Percentiles rank a stretch among this genome's conserved stretches.
These are phyloP conservation scores for Equus przewalskii DNA, from an alignment of 2,113 vertebrate species.

Conservation along the genomic window DNA sequence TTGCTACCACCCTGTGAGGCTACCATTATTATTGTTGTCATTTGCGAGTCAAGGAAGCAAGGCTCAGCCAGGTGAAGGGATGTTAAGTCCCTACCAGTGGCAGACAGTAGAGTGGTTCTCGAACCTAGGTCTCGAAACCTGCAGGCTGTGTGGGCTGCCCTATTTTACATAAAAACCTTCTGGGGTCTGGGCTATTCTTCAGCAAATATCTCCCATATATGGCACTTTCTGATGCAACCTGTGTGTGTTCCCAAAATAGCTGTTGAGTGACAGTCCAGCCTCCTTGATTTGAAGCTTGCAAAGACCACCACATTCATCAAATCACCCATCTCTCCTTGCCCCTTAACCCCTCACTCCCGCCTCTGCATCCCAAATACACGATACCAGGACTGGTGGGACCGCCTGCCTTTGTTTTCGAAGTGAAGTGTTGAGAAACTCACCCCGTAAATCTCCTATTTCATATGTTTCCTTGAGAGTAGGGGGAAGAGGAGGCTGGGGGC, in stretches of 20 bases:
- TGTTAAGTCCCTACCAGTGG: neutral
- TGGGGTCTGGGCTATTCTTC: neutral
- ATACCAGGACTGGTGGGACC: neutral
- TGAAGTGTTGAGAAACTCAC: constrained; percentile 71
- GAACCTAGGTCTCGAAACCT: neutral
- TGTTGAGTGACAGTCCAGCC: neutral
- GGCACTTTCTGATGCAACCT: neutral
- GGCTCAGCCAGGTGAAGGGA: neutral
- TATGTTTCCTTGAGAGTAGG: constrained; percentile 75
- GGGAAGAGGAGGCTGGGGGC: constrained; percentile 77
- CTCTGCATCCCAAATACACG: neutral
- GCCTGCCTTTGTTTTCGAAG: constrained; percentile 75
- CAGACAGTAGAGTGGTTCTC: neutral
- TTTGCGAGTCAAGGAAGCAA: neutral
- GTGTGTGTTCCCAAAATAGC: constrained; percentile 26
- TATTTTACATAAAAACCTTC: neutral
- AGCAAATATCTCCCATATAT: neutral
- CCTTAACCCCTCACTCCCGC: fast-evolving
- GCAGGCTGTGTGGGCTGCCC: neutral
- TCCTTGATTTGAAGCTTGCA: neutral
- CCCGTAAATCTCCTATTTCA: constrained; percentile 76
- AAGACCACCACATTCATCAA: neutral
- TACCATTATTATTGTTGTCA: neutral
- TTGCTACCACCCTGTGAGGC: neutral
- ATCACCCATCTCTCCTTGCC: neutral